Percentiles rank a stretch among this genome's conserved stretches.
phyloP scores from a whole-genome alignment of 2,113 vertebrate genomes.

The Jacana jacana region DNA sequence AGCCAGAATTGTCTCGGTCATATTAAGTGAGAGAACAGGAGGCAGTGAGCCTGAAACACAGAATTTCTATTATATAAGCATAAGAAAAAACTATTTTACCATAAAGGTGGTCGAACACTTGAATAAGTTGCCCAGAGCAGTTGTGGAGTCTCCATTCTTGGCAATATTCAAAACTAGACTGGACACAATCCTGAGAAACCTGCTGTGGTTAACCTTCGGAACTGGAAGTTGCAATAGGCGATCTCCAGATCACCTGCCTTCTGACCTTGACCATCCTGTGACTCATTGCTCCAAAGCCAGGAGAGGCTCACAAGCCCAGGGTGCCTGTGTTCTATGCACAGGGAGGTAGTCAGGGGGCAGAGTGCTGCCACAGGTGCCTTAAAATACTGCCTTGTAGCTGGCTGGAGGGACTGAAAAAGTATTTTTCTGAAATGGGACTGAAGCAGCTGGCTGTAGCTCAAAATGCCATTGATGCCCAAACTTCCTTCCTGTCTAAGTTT shows the following conservation, averaged over 20 bases:
- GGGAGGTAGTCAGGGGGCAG: not conserved
- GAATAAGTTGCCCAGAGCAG: not conserved
- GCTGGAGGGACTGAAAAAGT: not conserved
- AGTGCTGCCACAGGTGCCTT: not conserved
- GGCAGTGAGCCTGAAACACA: not conserved
- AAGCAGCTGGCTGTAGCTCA: not conserved
- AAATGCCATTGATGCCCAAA: not conserved
- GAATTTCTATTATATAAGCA: not conserved
- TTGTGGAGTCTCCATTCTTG: not conserved
- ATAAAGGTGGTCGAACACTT: not conserved
- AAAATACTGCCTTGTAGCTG: not conserved
- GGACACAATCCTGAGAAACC: not conserved
- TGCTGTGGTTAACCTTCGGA: not conserved
- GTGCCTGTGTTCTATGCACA: not conserved
- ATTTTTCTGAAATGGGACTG: not conserved
- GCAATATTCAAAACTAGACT: not conserved
- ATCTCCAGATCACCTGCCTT: not conserved
- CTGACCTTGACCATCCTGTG: not conserved
- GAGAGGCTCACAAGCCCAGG: not conserved
- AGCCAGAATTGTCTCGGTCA: not conserved
- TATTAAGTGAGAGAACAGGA: not conserved
- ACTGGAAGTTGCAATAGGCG: not conserved
- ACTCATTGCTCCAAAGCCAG: not conserved
- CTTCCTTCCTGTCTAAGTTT: not conserved
- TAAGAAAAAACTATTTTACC: not conserved